phyloP scores from a whole-genome alignment of 2,797 vertebrate genomes.

The Acomys russatus region DNA sequence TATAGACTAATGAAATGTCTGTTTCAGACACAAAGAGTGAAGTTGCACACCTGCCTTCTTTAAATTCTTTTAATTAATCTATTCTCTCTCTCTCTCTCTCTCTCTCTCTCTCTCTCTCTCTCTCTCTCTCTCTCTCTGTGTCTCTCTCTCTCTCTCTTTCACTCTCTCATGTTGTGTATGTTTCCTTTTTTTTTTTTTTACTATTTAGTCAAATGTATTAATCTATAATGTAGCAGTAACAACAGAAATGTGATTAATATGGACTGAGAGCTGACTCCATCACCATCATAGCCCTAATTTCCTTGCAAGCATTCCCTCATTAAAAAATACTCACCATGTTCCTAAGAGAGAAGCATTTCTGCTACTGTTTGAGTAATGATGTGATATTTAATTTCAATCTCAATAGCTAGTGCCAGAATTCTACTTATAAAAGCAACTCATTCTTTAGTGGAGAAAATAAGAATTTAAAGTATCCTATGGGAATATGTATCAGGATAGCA shows the following conservation, averaged over 20 bases:
- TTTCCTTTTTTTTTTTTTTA: background rate
- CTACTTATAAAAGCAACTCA: background rate
- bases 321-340: slow-evolving; percentile 37
- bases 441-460: background rate
- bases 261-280: background rate
- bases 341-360: background rate
- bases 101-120: background rate
- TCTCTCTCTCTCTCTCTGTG: background rate
- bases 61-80: background rate
- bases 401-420: slow-evolving; percentile 5
- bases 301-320: background rate
- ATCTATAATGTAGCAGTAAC: background rate
- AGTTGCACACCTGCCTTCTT: background rate
- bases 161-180: background rate
- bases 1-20: background rate
- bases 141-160: background rate
- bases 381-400: background rate
- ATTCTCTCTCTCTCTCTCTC: background rate
- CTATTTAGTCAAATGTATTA: background rate
- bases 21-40: background rate
- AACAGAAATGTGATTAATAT: background rate
- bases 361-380: background rate
- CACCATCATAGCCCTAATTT: background rate
- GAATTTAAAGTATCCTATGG: background rate
- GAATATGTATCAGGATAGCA: too few relatives aligned